phyloP scores from a whole-genome alignment of 2,113 vertebrate species.

The Typhlomys cinereus region DNA sequence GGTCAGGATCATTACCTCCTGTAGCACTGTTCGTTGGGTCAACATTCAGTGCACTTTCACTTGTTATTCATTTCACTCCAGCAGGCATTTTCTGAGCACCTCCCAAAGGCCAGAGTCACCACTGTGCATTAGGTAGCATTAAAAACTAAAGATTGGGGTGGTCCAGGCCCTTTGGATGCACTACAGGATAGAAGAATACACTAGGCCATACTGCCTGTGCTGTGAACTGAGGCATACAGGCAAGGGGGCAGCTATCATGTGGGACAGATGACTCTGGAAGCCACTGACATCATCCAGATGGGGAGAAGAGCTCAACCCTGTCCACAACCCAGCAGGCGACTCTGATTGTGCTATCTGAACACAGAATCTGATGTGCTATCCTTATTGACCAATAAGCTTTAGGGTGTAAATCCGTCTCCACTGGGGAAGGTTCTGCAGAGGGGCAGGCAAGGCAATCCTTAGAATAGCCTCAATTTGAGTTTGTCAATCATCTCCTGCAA shows the following conservation, averaged over 20 bases:
- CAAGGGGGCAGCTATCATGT: background rate
- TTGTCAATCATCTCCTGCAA: background rate
- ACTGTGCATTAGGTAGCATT: background rate
- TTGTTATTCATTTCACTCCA: too few relatives aligned
- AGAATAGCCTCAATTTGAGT: background rate
- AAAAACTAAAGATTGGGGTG: background rate
- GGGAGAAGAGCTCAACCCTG: background rate
- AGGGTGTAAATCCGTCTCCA: background rate
- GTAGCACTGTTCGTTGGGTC: background rate
- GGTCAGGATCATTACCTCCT: background rate
- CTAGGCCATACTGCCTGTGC: background rate
- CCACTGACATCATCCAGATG: background rate
- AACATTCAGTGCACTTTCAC: too few relatives aligned
- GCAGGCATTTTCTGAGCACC: background rate
- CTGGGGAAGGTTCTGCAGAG: too few relatives aligned
- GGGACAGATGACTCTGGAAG: background rate
- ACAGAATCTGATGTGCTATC: background rate
- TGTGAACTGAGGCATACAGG: background rate
- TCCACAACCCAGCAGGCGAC: background rate
- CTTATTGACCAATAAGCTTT: background rate
- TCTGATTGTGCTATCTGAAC: background rate
- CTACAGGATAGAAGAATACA: background rate
- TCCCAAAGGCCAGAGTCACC: background rate
- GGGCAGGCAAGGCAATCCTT: background rate
- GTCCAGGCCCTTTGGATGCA: background rate